Percentiles rank a stretch among this genome's conserved stretches.
Conservation (phyloP, 2,797 vertebrate genomes). For the Gymnopithys bicolor region DNA sequence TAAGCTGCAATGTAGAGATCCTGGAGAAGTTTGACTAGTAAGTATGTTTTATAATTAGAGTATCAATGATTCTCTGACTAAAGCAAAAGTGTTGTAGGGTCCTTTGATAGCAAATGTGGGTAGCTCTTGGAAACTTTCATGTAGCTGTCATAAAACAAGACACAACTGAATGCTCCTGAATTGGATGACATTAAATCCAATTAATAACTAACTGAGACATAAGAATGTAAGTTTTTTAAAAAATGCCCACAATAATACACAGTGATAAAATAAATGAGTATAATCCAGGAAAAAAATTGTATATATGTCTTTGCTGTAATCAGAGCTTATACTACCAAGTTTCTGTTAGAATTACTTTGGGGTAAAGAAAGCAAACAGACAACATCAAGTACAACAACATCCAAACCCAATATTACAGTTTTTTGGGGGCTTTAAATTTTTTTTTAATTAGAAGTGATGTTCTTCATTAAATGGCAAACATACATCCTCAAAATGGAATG, state of each 20-base stretch:
- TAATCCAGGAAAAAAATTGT: not conserved
- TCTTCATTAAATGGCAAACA: not conserved
- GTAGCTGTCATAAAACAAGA: not conserved
- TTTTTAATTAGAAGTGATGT: not conserved
- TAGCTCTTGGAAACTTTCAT: conserved; percentile 19
- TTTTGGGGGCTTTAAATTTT: not conserved
- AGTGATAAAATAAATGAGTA: not conserved
- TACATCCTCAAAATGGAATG: not conserved
- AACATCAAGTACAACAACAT: not conserved
- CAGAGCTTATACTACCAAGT: not conserved
- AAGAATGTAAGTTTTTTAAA: not conserved
- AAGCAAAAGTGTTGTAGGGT: not conserved
- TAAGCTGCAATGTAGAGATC: conserved; percentile 59
- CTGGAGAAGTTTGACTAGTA: conserved; percentile 39
- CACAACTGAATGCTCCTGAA: not conserved
- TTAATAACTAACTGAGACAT: not conserved
- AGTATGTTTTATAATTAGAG: conserved; percentile 55
- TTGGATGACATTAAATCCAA: not conserved
- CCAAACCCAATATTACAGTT: not conserved
- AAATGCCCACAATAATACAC: fast-evolving
- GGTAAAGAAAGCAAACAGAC: not conserved
- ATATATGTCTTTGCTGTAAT: not conserved
- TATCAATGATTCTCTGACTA: conserved; percentile 33
- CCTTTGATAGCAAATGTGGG: not conserved
- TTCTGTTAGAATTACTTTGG: not conserved